Evolutionary conservation across 1,140 invertebrate species (phyloP), one percentile per base, ranked within the genome.

Genomic region (Eufriesea mexicana): DNA sequence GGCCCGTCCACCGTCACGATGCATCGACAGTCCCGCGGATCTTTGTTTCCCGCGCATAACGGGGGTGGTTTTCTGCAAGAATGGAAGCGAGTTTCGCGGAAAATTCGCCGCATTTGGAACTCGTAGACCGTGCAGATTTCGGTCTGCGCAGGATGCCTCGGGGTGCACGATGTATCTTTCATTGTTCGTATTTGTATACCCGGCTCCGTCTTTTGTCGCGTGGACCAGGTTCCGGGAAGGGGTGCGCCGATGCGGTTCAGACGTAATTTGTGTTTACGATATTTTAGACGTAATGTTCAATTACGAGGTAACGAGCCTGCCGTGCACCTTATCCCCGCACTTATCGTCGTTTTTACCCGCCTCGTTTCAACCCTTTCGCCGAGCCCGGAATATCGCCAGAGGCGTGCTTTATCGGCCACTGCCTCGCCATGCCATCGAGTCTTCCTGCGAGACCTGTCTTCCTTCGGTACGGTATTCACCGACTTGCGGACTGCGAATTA

Each of bases 271-370:
- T 45, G 47, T n/a, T 42, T n/a, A n/a, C 25, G 28, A 35, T 66
- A 45, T 35, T 28, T 71, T 72, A 28, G 20, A 61, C 25, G 42
- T 61, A 61, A 61, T n/a, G 66, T 49, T 71, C 77, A 71, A 79
- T 71, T 71, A 71, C 23, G 47, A 18, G 51, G 14, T 61, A 70
- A 68, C n/a, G 76, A 70, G 76, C 55, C n/a, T 28, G 6, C 61
- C 10, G 47, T 51, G 23, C 10, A 35, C 62, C 35, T 51, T 16
- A 57, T 25, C 66, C 66, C 9, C n/a, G 23, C 49, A 16, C 45
- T 66, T 62, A 62, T 49, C 61, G 18, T 28, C 20, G 28, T 35
- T 77, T 77, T 77, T 66, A 66, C 14, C 64, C 35, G 57, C 67
- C 55, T 28, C n/a, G 45, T 57, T 45, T 51, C n/a, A 28, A 49